These are phyloP conservation scores for Parascotia fuliginaria DNA, from an alignment of 2,888 invertebrate species.

Conservation along the genomic window DNA sequence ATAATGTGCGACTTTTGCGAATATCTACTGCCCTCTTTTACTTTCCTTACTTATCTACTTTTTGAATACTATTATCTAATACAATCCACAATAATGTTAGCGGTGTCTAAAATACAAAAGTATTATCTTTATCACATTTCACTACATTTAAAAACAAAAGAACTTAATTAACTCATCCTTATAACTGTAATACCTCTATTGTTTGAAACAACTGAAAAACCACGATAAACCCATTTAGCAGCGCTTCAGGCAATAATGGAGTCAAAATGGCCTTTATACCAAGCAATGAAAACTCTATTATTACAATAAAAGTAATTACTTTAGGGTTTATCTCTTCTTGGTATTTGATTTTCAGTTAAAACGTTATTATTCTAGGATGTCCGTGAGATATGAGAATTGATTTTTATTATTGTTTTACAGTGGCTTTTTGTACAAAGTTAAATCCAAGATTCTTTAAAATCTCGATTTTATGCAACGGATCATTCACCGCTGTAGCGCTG, in stretches of 20 bases:
- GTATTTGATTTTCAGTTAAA: background rate
- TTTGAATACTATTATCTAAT: too few species aligned
- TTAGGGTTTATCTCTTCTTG: background rate
- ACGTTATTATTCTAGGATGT: background rate
- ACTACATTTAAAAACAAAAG: background rate
- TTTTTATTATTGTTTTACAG: too few species aligned
- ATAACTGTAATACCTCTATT: slow-evolving; percentile 5
- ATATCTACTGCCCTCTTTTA: too few species aligned
- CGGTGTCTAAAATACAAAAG: too few species aligned
- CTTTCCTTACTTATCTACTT: too few species aligned
- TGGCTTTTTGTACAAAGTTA: too few species aligned
- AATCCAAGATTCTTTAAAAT: too few species aligned
- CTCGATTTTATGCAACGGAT: too few species aligned
- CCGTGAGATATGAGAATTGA: background rate
- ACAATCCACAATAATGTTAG: too few species aligned
- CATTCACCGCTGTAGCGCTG: too few species aligned
- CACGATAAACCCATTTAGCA: slow-evolving; percentile 15
- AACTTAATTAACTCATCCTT: background rate
- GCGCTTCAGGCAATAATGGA: slow-evolving; percentile 11
- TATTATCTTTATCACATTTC: too few species aligned
- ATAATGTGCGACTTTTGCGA: too few species aligned
- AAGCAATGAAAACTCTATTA: slow-evolving; percentile 11
- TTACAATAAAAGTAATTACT: slow-evolving; percentile 15
- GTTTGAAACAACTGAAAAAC: slow-evolving; percentile 13
- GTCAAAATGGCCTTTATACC: slow-evolving; percentile 3